A percentile compares a stretch with the other conserved stretches of the same genome.
Evolutionary conservation across 2,888 invertebrate species (phyloP).

Genomic region (Eledone cirrhosa): DNA sequence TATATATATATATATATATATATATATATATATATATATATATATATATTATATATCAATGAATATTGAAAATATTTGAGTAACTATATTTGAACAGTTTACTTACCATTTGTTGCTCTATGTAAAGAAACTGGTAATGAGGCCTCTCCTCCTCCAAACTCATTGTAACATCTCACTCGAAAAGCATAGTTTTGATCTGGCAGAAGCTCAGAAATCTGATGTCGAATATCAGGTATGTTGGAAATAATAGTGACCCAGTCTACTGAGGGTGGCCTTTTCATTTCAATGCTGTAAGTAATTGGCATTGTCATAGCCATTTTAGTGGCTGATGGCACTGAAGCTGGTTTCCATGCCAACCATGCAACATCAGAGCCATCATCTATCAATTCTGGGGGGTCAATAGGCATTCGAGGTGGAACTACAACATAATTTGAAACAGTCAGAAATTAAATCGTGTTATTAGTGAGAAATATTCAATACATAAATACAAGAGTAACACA

Average conservation of each 20-base stretch:
- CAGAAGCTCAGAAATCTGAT: constrained; percentile 49
- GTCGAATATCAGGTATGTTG: constrained; percentile 45
- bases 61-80: too few relatives aligned
- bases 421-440: constrained; percentile 26
- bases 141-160: constrained; percentile 93
- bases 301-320: constrained; percentile 41
- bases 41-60: too few relatives aligned
- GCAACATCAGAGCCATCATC: constrained; percentile 50
- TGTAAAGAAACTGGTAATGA: constrained; percentile 27
- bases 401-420: constrained; percentile 62
- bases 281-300: constrained; percentile 56
- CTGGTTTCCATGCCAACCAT: constrained; percentile 56
- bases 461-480: too few relatives aligned
- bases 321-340: constrained; percentile 51
- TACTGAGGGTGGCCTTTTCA: constrained; percentile 31
- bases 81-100: too few relatives aligned
- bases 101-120: constrained; percentile 7
- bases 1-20: too few relatives aligned
- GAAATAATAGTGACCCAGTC: constrained; percentile 72
- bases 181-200: constrained; percentile 86
- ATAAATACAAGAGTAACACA: too few relatives aligned
- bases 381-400: constrained; percentile 59
- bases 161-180: constrained; percentile 93
- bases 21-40: too few relatives aligned
- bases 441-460: too few relatives aligned